These are phyloP conservation scores for Apamea monoglypha DNA, from an alignment of 2,888 invertebrate genomes.

Conservation along the genomic window DNA sequence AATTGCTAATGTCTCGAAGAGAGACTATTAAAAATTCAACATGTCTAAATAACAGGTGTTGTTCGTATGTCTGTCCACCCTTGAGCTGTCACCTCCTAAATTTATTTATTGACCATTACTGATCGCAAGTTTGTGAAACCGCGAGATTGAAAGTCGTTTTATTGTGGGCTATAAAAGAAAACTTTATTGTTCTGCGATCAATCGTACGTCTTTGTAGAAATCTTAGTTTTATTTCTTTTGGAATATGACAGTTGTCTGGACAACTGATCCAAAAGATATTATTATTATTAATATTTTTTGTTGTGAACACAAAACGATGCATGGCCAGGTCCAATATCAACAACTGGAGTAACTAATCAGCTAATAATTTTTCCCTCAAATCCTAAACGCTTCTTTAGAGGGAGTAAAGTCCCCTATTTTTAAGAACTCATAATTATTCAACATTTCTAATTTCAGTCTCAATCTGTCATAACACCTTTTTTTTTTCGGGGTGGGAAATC, in stretches of 20 bases:
- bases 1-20: not conserved
- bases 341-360: not conserved
- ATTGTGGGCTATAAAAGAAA: conserved; percentile 45
- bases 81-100: conserved; percentile 46
- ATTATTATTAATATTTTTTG: too few species aligned
- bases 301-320: too few species aligned
- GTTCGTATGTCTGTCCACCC: conserved; percentile 29
- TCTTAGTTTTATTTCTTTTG: conserved; percentile 6
- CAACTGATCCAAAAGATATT: too few species aligned
- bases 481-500: too few species aligned
- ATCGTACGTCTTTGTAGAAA: conserved; percentile 15
- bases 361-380: not conserved
- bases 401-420: not conserved
- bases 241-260: not conserved
- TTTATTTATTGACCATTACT: conserved; percentile 55
- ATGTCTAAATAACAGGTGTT: conserved; percentile 50
- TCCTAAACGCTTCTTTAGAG: not conserved
- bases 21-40: not conserved
- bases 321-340: not conserved
- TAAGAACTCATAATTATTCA: not conserved
- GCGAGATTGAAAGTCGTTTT: conserved; percentile 45
- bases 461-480: not conserved
- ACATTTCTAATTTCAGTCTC: not conserved
- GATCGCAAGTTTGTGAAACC: conserved; percentile 37
- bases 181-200: conserved; percentile 42